These are phyloP conservation scores for Apoderus coryli DNA, from an alignment of 2,888 invertebrate species.

Conservation along the genomic window DNA sequence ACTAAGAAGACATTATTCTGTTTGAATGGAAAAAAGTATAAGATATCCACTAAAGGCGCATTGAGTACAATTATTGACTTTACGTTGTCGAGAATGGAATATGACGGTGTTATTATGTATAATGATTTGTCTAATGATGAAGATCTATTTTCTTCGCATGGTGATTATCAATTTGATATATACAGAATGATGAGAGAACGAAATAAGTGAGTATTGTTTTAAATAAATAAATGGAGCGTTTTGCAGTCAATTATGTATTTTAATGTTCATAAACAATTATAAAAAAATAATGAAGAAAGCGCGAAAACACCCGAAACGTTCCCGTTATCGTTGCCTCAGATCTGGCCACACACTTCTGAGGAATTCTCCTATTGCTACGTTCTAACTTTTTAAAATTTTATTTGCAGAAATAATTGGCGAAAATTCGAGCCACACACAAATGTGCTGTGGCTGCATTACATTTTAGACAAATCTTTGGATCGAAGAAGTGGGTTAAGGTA, in stretches of 20 bases:
- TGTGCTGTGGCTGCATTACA: constrained; percentile 83
- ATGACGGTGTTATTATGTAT: constrained; percentile 45
- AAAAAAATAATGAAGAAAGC: too few relatives aligned
- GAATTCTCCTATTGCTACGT: too few relatives aligned
- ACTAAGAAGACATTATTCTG: constrained; percentile 36
- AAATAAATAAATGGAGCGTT: too few relatives aligned
- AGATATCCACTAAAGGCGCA: constrained; percentile 40
- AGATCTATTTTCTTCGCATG: constrained; percentile 63
- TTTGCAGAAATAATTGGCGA: constrained; percentile 81
- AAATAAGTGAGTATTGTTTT: constrained; percentile 65
- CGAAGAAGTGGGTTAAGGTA: constrained; percentile 55
- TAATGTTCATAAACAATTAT: too few relatives aligned
- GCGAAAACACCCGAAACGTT: too few relatives aligned
- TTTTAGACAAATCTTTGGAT: constrained; percentile 66
- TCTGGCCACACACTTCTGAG: too few relatives aligned
- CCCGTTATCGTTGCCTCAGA: too few relatives aligned
- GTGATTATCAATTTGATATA: constrained; percentile 91
- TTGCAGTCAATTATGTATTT: too few relatives aligned
- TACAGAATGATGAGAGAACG: constrained; percentile 77
- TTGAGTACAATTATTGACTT: constrained; percentile 81
- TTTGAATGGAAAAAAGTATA: constrained; percentile 35
- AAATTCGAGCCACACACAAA: constrained; percentile 73
- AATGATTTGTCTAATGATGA: constrained; percentile 64
- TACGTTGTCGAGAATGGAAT: constrained; percentile 65
- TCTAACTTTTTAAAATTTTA: too few relatives aligned